phyloP scores from a whole-genome alignment of 2,113 vertebrate genomes.

The Chauna torquata region DNA sequence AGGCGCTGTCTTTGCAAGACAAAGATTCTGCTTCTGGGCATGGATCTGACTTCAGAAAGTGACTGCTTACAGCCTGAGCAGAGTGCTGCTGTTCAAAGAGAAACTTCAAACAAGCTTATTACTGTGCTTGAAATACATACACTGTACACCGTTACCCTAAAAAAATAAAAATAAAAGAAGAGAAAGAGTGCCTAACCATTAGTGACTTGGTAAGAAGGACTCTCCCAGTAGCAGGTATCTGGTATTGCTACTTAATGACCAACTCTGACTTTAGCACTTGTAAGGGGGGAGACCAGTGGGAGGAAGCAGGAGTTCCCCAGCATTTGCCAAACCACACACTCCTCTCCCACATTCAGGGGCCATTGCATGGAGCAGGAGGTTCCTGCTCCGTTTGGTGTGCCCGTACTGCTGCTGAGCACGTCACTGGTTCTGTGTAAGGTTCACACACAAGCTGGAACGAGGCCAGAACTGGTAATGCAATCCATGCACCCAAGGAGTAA shows the following conservation, averaged over 20 bases:
- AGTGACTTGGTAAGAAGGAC: not conserved
- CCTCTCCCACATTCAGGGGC: not conserved
- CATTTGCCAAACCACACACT: not conserved
- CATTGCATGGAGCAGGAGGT: not conserved
- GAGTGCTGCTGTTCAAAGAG: not conserved
- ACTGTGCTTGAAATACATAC: not conserved
- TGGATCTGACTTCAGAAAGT: not conserved
- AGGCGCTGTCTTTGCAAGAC: not conserved
- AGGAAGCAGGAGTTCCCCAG: not conserved
- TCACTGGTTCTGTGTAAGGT: not conserved
- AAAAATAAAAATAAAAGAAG: not conserved
- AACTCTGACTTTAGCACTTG: not conserved
- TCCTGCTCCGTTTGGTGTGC: not conserved
- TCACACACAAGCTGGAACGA: not conserved
- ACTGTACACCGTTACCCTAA: not conserved
- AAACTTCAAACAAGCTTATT: not conserved
- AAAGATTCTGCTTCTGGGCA: not conserved
- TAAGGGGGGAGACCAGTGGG: fast-evolving
- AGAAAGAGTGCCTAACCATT: not conserved
- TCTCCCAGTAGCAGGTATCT: not conserved
- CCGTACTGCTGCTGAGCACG: not conserved
- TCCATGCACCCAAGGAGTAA: not conserved
- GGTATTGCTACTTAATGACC: not conserved
- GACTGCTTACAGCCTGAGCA: not conserved
- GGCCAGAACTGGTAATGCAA: not conserved